Base-by-base conservation (phyloP, 2,888 invertebrate genomes). In the Osedax frankpressi region DNA sequence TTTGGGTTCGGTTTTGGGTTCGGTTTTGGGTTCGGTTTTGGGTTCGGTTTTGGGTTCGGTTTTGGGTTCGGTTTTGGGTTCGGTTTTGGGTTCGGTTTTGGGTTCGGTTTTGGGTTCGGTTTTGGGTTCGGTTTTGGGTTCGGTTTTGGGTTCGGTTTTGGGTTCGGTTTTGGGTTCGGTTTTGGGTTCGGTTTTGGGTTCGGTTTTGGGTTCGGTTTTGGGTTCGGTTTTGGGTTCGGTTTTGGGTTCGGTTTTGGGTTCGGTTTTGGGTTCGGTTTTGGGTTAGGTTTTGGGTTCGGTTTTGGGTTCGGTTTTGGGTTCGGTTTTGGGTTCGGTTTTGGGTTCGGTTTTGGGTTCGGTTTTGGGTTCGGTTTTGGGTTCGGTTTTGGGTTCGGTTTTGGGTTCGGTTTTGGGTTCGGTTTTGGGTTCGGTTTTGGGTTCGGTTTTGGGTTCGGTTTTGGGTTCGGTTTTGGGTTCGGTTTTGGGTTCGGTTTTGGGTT, bases 371-470 rank as follows among this genome's bases (percentile, higher is more conserved):
- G 70, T 28, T 11, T 70, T 28, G 70, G 70, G 70, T 28, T 70
- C 28, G 70, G 70, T 28, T 28, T 70, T 24, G 70, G 70, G 70
- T 28, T 70, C 28, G 70, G 70, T 28, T 6, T 70, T 28, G 27
- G 70, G 70, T 73, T 76, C 70, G 73, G 74, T 75, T 71, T 76
- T 74, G 71, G 75, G 76, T 74, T 75, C 75, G 71, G 76, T 76
- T 76, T 71, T 76, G 71, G 74, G 77, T 76, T 72, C 74, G 74
- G 76, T 75, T 75, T 75, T 77, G 71, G 76, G 76, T 77, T 77
- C 73, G 77, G 76, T 72, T 75, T 75, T 71, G 77, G 77, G 76
- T 78, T 78, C 75, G 78, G 78, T 77, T 75, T 76, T 67, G 74
- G 75, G 76, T 72, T 74, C 60, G 74, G 77, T 75, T 26, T 73